A percentile compares a stretch with the other conserved stretches of the same genome.
Evolutionary conservation across 2,113 vertebrate genomes (phyloP).

Genomic region (Clarias magur): DNA sequence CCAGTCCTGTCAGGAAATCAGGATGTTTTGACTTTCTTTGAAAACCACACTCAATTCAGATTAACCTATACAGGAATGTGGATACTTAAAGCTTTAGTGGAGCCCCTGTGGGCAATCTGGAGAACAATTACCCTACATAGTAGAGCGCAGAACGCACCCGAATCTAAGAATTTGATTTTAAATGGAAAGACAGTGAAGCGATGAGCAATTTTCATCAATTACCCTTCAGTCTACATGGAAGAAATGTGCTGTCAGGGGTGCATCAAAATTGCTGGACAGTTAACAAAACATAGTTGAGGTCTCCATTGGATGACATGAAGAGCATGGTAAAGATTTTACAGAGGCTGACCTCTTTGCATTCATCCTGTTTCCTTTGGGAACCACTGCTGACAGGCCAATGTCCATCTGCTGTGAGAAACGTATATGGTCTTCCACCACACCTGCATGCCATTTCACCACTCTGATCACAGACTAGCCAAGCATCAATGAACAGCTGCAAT

Average conservation of each 20-base stretch:
- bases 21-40: constrained; percentile 75
- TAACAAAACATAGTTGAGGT: constrained; percentile 51
- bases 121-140: constrained; percentile 71
- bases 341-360: constrained; percentile 41
- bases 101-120: constrained; percentile 70
- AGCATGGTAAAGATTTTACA: constrained; percentile 48
- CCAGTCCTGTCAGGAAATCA: constrained; percentile 75
- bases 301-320: constrained; percentile 44
- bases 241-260: constrained; percentile 37
- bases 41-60: constrained; percentile 74
- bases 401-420: constrained; percentile 54
- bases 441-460: constrained; percentile 72
- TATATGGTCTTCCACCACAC: constrained; percentile 63
- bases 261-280: constrained; percentile 37
- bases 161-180: constrained; percentile 39
- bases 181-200: constrained; percentile 29
- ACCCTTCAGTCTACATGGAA: constrained; percentile 34
- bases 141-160: constrained; percentile 25
- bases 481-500: constrained; percentile 75
- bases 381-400: constrained; percentile 65
- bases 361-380: constrained; percentile 26
- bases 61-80: constrained; percentile 76
- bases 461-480: constrained; percentile 62
- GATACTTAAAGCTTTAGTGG: constrained; percentile 65
- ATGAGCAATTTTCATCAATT: constrained; percentile 54